phyloP scores from a whole-genome alignment of 2,888 invertebrate genomes.

The Hypercompe scribonia region DNA sequence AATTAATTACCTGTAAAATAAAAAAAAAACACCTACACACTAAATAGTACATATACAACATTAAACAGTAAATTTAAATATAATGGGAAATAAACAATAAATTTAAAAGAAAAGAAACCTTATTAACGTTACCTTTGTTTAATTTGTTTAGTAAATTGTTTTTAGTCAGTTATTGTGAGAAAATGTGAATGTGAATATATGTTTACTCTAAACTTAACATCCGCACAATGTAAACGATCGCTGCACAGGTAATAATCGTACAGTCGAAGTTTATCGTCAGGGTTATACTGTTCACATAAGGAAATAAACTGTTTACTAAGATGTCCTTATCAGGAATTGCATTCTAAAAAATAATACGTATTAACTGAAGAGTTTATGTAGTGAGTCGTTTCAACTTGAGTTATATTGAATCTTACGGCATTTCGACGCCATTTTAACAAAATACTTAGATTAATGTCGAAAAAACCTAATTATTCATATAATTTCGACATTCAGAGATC shows the following conservation, averaged over 20 bases:
- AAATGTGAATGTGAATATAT: slow-evolving; percentile 16
- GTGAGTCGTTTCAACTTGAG: neutral
- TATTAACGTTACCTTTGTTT: neutral
- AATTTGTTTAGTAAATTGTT: slow-evolving; percentile 47
- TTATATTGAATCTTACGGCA: neutral
- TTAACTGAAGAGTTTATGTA: neutral
- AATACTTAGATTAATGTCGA: too few relatives aligned
- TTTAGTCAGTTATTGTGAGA: slow-evolving; percentile 41
- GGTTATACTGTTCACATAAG: slow-evolving; percentile 12
- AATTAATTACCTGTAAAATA: neutral
- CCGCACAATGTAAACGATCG: neutral
- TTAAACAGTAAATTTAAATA: neutral
- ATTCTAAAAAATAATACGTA: neutral
- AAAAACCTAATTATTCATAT: too few relatives aligned
- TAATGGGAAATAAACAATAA: neutral
- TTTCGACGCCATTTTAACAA: too few relatives aligned
- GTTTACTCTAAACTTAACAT: slow-evolving; percentile 3
- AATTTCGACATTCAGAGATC: too few relatives aligned
- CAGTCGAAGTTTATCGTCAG: slow-evolving; percentile 2
- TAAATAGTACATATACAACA: neutral
- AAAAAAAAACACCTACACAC: neutral
- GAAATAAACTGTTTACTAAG: slow-evolving; percentile 11
- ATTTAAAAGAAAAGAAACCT: slow-evolving; percentile 1
- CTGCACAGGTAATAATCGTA: neutral
- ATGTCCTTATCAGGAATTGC: slow-evolving; percentile 1